Evolutionary conservation across 2,797 vertebrate genomes (phyloP), one percentile per base, ranked within the genome.

Genomic region (Percopsis omiscomaycus): DNA sequence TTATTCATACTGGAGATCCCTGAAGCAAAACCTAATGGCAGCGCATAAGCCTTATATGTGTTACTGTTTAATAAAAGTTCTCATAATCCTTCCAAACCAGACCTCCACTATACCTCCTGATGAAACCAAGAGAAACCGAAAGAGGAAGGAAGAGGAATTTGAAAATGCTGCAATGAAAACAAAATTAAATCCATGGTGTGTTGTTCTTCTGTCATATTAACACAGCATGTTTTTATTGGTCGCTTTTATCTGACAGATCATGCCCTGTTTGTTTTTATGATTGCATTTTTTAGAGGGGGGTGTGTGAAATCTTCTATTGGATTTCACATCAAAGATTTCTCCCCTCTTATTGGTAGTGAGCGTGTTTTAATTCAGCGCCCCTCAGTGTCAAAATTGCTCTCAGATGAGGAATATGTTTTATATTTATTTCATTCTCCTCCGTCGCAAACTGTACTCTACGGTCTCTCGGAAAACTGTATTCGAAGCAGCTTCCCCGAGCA

Each of bases 1-100:
- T 95, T 94, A 95, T 94, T 95, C 92, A 93, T 93, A 86, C 84
- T 85, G 81, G 87, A 92, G 91, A 94, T 93, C 90, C 91, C 91
- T 88, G 76, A 89, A 93, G 91, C 91, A 86, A 93, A 93, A 92
- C 91, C 91, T 90, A 91, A 90, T 84, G 87, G 90, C 77, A 84
- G 81, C 22, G 71, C 68, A 91, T 85, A 85, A 84, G 72, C 79
- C 65, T 73, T 77, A 83, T 68, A 84, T 84, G 85, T 88, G 87
- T 90, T 92, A 91, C 84, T 77, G 73, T 77, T 71, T 89, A 84
- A 89, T 91, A 88, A 30, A 87, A 81, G 87, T 87, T 87, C 86
- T 84, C 86, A 91, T 83, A 84, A 87, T 77, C 72, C 79, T 63
- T 83, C 79, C 67, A 78, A 70, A 84, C 54, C 74, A 48, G 64